Percentiles rank a stretch among this genome's conserved stretches.
phyloP scores from a whole-genome alignment of 2,113 vertebrate genomes.

The Spermophilus dauricus region DNA sequence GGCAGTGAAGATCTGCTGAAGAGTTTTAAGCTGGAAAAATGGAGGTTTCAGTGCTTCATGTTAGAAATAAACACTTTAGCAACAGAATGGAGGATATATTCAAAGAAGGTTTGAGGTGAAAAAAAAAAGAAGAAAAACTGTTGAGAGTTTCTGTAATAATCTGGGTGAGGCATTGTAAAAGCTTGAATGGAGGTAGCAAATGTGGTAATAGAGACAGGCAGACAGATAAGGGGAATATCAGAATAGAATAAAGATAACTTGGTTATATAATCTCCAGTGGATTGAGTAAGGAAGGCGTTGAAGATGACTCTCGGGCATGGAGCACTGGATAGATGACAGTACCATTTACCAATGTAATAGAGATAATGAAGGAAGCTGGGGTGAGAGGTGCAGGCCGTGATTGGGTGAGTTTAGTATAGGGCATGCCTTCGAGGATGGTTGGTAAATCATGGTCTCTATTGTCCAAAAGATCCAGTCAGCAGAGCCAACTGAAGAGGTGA shows the following conservation, averaged over 20 bases:
- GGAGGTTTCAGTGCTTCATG: neutral
- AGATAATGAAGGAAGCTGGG: neutral
- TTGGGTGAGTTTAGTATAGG: neutral
- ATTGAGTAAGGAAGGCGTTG: neutral
- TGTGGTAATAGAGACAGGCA: neutral
- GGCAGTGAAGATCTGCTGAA: neutral
- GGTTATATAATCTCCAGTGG: neutral
- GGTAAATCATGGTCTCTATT: neutral
- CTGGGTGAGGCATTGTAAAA: neutral
- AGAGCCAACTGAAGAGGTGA: slow-evolving; percentile 8
- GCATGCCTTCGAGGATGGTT: neutral
- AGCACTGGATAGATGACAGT: neutral
- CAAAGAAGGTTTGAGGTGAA: slow-evolving; percentile 16
- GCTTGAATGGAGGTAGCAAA: neutral
- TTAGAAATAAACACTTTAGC: slow-evolving; percentile 39
- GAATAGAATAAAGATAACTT: neutral
- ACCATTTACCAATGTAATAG: neutral
- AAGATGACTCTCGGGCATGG: neutral
- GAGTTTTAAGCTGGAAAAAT: slow-evolving; percentile 28
- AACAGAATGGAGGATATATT: slow-evolving; percentile 2
- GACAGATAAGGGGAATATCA: neutral
- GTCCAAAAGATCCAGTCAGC: neutral
- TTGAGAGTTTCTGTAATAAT: neutral
- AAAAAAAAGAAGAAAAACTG: slow-evolving; percentile 9
- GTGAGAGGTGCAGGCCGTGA: neutral